Base-by-base conservation (phyloP, 2,113 vertebrate genomes). In the Martes martes region DNA sequence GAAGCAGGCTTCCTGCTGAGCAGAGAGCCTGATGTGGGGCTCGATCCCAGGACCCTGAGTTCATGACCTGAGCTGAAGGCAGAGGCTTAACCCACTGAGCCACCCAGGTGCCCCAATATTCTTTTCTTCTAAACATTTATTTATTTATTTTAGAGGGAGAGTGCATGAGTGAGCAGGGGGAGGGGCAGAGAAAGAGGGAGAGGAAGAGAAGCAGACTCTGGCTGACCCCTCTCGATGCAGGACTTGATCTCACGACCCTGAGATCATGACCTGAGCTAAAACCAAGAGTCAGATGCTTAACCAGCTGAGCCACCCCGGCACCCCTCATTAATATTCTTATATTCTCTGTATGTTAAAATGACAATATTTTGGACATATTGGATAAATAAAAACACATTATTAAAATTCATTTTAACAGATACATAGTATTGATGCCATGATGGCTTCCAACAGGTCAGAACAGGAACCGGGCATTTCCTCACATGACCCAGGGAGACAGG, bases 381-480 rank as follows among this genome's bases (percentile, higher is more conserved):
- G 24, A 76, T 61, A 89, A 45, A 42, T 85, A 89, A 33, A 90
- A 96, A 73, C 42, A n/a, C 33, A 71, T 47, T 52, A 89, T 74
- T 76, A 85, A 85, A 92, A 84, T 55, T 76, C 11, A 50, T 13
- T 1, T 63, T 7, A 90, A 90, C 26, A 3, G 6, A 16, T 78
- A 93, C 31, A 4, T 36, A 23, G 39, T 28, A 76, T 97, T 88
- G 93, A 95, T 1, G 0, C 74, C 73, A 69, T 90, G 78, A 93
- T 82, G 96, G 76, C 91, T 97, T 96, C 96, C 94, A 87, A 3
- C 7, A 95, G 95, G 89, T 94, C 91, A 87, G 82, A 96, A 76
- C 31, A 95, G 65, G 97, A 98, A 92, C 96, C 4, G 59, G 91
- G 92, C 96, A 98, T 97, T 98, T 98, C 95, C 96, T 98, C 96